Percentiles rank a stretch among this genome's conserved stretches.
phyloP scores from a whole-genome alignment of 2,797 vertebrate genomes.

The Enoplosus armatus region DNA sequence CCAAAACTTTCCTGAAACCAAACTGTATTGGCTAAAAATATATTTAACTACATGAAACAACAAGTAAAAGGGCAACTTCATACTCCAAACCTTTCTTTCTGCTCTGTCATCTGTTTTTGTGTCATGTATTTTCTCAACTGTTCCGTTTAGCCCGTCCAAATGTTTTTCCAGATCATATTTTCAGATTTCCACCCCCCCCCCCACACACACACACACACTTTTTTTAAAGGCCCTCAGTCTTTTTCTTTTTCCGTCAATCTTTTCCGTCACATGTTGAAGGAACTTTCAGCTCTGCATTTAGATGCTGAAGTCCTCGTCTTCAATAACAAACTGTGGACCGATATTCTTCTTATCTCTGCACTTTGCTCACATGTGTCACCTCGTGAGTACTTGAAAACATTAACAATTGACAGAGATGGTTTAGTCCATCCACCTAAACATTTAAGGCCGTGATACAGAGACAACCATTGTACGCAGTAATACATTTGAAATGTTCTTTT shows the following conservation, averaged over 20 bases:
- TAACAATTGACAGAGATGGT: not conserved
- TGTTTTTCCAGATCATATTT: conserved; percentile 65
- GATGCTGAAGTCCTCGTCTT: not conserved
- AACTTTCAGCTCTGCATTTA: conserved; percentile 23
- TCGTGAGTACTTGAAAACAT: not conserved
- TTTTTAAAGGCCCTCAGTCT: conserved; percentile 23
- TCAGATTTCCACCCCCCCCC: conserved; percentile 48
- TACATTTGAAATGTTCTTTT: conserved; percentile 5
- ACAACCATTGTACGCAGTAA: not conserved
- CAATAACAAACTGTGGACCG: not conserved
- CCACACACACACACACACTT: too few relatives aligned
- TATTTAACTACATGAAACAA: conserved; percentile 24
- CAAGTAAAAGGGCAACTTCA: conserved; percentile 47
- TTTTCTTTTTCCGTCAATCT: conserved; percentile 38
- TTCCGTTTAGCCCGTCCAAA: conserved; percentile 53
- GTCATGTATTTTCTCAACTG: conserved; percentile 51
- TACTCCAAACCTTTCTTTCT: conserved; percentile 42
- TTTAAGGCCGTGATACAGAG: conserved; percentile 2
- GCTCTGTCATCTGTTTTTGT: conserved; percentile 67
- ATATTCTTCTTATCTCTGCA: conserved; percentile 20
- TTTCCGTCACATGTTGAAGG: conserved; percentile 26
- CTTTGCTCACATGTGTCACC: conserved; percentile 19
- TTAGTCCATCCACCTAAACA: not conserved
- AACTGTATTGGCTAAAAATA: conserved; percentile 52
- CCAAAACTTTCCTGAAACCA: conserved; percentile 47